These are phyloP conservation scores for Bucorvus abyssinicus DNA, from an alignment of 2,797 vertebrate species.

Conservation along the genomic window DNA sequence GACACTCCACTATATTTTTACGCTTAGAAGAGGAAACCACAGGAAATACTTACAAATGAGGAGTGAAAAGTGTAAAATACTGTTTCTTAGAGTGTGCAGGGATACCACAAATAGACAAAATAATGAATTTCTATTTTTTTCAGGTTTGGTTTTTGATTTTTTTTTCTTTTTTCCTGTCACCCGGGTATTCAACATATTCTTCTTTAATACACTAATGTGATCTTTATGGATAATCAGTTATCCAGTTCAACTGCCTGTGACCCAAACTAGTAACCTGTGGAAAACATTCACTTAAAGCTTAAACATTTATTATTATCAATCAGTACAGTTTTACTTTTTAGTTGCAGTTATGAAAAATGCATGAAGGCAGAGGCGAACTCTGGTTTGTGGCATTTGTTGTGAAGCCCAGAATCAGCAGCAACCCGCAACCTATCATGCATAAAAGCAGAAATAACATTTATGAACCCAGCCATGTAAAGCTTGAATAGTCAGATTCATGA, in stretches of 20 bases:
- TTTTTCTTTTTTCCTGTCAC: background rate
- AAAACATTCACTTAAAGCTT: slow-evolving; percentile 21
- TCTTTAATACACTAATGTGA: background rate
- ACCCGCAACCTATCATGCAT: slow-evolving; percentile 16
- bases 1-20: background rate
- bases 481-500: slow-evolving; percentile 72
- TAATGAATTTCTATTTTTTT: background rate
- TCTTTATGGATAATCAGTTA: slow-evolving; percentile 38
- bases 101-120: background rate
- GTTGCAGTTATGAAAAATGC: slow-evolving; percentile 41
- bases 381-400: background rate
- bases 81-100: background rate
- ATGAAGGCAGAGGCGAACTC: slow-evolving; percentile 18
- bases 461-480: slow-evolving; percentile 56
- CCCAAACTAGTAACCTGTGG: background rate
- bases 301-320: slow-evolving; percentile 63
- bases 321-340: slow-evolving; percentile 58
- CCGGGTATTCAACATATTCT: background rate
- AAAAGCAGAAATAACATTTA: slow-evolving; percentile 71
- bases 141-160: too few relatives aligned
- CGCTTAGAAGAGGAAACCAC: background rate
- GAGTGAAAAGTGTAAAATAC: background rate
- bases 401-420: slow-evolving; percentile 17
- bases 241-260: background rate
- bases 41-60: background rate